A percentile compares a stretch with the other conserved stretches of the same genome.
Conservation (phyloP, 30 jellyfish, hydroid and myxozoan species). For the Aurelia sp. region DNA sequence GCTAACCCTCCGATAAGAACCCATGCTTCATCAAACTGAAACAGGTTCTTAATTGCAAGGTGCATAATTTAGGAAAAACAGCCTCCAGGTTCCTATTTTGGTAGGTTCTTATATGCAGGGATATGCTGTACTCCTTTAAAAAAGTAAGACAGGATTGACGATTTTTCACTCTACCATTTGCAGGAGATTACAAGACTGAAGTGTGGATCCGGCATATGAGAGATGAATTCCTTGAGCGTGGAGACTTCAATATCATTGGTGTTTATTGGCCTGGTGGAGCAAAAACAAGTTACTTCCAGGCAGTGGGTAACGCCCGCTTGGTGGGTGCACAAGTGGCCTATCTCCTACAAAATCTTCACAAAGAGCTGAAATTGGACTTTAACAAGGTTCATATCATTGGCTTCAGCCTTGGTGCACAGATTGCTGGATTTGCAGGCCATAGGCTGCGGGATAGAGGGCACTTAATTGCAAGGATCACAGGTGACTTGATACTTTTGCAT, state of each 20-base stretch:
- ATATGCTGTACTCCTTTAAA: too few relatives aligned
- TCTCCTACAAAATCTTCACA: conserved; percentile 41
- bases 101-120: too few relatives aligned
- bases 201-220: conserved; percentile 9
- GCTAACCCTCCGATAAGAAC: too few relatives aligned
- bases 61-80: too few relatives aligned
- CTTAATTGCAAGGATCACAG: conserved; percentile 76
- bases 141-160: too few relatives aligned
- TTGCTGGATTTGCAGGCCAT: conserved; percentile 84
- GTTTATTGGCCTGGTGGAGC: conserved; percentile 85
- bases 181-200: too few relatives aligned
- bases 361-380: conserved; percentile 52
- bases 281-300: conserved; percentile 65
- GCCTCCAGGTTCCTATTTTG: too few relatives aligned
- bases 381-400: conserved; percentile 71
- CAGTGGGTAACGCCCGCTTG: conserved; percentile 81
- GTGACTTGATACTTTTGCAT: background rate
- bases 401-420: conserved; percentile 87
- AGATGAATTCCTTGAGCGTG: conserved; percentile 48
- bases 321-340: conserved; percentile 80
- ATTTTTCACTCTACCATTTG: background rate
- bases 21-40: too few relatives aligned
- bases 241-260: conserved; percentile 71
- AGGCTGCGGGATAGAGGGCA: conserved; percentile 63
- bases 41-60: too few relatives aligned